Evolutionary conservation across 2,113 vertebrate genomes (phyloP).

Genomic region (Empidonax traillii): DNA sequence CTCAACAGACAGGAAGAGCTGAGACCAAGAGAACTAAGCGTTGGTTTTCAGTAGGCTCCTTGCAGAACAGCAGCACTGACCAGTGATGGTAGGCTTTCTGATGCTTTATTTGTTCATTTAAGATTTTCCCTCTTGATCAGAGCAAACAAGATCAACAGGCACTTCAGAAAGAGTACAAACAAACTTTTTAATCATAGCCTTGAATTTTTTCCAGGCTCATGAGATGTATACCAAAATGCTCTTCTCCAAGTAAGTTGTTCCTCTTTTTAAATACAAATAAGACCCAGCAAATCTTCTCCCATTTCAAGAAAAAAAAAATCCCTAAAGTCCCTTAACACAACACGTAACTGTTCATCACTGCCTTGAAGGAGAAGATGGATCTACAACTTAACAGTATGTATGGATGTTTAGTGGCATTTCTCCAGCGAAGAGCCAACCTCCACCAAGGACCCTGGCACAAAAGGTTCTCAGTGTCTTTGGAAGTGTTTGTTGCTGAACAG

Average conservation of each 20-base stretch:
- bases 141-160: neutral
- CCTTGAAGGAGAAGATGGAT: neutral
- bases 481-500: neutral
- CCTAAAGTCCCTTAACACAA: neutral
- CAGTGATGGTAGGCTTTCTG: neutral
- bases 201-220: neutral
- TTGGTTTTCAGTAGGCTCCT: neutral
- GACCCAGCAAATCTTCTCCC: neutral
- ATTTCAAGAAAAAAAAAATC: neutral
- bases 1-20: neutral
- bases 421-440: accelerated
- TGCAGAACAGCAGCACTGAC: neutral
- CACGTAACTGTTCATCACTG: neutral
- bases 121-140: neutral
- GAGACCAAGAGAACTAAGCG: neutral
- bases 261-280: neutral
- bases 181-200: neutral
- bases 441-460: neutral
- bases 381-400: neutral
- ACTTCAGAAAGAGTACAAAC: neutral
- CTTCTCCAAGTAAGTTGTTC: neutral
- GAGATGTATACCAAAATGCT: neutral
- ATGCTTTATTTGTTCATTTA: neutral
- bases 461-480: neutral
- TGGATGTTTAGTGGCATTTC: neutral